A percentile compares a stretch with the other conserved stretches of the same genome.
Conservation (phyloP, 1,140 invertebrate genomes). For the Drosophila pachea region DNA sequence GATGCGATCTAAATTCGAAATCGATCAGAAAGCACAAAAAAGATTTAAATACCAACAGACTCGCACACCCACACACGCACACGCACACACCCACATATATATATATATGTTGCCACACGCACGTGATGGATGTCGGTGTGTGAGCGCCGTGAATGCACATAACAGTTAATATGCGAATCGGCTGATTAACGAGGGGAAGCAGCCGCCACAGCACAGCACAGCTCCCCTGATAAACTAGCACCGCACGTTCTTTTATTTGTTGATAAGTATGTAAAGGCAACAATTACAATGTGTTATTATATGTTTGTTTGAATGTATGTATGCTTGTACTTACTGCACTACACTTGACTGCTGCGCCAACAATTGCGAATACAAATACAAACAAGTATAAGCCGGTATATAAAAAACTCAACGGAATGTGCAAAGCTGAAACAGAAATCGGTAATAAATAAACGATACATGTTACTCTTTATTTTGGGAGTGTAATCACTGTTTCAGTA, state of each 20-base stretch:
- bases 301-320: neutral
- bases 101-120: neutral
- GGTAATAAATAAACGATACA: slow-evolving; percentile 38
- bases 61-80: neutral
- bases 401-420: slow-evolving; percentile 52
- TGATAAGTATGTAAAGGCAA: slow-evolving; percentile 36
- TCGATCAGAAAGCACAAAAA: slow-evolving; percentile 38
- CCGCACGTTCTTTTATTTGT: slow-evolving; percentile 38
- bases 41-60: slow-evolving; percentile 20
- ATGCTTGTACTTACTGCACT: slow-evolving; percentile 27
- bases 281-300: slow-evolving; percentile 32
- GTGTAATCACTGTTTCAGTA: slow-evolving; percentile 43
- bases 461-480: slow-evolving; percentile 16
- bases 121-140: slow-evolving; percentile 5
- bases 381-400: slow-evolving; percentile 35
- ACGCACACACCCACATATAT: slow-evolving; percentile 2
- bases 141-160: slow-evolving; percentile 24
- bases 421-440: slow-evolving; percentile 55
- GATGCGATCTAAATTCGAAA: slow-evolving; percentile 54
- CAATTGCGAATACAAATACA: slow-evolving; percentile 10
- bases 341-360: slow-evolving; percentile 8
- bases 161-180: slow-evolving; percentile 52
- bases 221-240: slow-evolving; percentile 25
- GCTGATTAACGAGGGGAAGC: slow-evolving; percentile 51
- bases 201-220: neutral